phyloP scores from a whole-genome alignment of 2,797 vertebrate species.

The Anguilla marmorata region DNA sequence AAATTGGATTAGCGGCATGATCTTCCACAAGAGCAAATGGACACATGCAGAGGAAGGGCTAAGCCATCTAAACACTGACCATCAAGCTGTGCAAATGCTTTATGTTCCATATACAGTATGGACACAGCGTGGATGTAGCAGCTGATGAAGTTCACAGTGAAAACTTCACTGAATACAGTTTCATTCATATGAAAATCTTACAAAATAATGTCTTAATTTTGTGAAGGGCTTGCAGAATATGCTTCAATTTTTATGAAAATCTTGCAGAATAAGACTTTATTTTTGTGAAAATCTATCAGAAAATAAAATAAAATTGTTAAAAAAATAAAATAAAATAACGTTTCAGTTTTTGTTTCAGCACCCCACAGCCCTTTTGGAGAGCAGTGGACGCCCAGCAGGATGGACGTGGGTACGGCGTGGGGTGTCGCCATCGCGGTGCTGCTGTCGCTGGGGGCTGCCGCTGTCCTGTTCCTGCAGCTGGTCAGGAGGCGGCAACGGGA shows the following conservation, averaged over 20 bases:
- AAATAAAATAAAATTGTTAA: not conserved
- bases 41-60: not conserved
- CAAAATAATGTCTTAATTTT: not conserved
- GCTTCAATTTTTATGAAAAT: not conserved
- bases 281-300: not conserved
- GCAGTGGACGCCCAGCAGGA: conserved; percentile 50
- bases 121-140: not conserved
- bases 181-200: not conserved
- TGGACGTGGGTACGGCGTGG: conserved; percentile 66
- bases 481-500: conserved; percentile 59
- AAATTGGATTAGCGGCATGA: conserved; percentile 24
- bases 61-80: not conserved
- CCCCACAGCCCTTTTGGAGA: conserved; percentile 62
- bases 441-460: conserved; percentile 41
- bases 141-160: not conserved
- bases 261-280: not conserved
- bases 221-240: no score
- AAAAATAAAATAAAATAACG: not conserved
- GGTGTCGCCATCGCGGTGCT: conserved; percentile 52
- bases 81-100: not conserved
- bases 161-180: not conserved
- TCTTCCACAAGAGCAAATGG: not conserved
- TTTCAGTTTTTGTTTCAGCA: conserved; percentile 52
- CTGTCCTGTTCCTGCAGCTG: conserved; percentile 55
- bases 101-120: not conserved